Base-by-base conservation (phyloP, 2,888 invertebrate genomes). In the Hydriomena furcata region DNA sequence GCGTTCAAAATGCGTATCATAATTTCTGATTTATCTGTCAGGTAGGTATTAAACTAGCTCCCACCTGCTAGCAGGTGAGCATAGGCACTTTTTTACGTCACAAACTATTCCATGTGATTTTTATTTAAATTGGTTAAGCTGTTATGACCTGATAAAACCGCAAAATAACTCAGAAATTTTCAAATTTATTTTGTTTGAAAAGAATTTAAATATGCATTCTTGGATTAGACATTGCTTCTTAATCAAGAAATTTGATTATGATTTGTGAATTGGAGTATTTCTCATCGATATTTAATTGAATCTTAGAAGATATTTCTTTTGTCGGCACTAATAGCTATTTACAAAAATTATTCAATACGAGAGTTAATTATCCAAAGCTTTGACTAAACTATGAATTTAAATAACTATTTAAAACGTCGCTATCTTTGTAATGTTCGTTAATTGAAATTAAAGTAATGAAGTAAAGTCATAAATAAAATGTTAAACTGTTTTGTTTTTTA, bases 321-420 rank as follows among this genome's bases (percentile, higher is more conserved):
- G 37, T 42, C 46, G 42, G 37, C 32, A 32, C 46, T 35, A 42
- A 21, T 20, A 35, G 50, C 30, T 42, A 46, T 46, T 52, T 37
- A 52, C 37, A 34, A 51, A 49, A 32, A 21, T 45, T 17, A 40
- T 41, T 46, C 23, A 27, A 52, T 31, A 36, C 23, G 8, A 35
- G n/a, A 36, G 1, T 11, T 4, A 45, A 44, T 41, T 34, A 49
- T 37, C 27, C 10, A 55, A 55, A 46, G 55, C 55, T 58, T 58
- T 64, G 61, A 67, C 66, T 58, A 63, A 68, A 63, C 59, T 53
- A 63, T 17, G 53, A 61, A 66, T 67, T 59, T 62, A 63, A 68
- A 72, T 68, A 31, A 42, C 17, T 35, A 36, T 56, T 53, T 52
- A 57, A 59, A 46, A 40, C 58, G 46, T 65, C 66, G 73, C 67